Percentiles rank a stretch among this genome's conserved stretches.
Conservation (phyloP, 1,140 invertebrate species). For the Drosophila ironensis region DNA sequence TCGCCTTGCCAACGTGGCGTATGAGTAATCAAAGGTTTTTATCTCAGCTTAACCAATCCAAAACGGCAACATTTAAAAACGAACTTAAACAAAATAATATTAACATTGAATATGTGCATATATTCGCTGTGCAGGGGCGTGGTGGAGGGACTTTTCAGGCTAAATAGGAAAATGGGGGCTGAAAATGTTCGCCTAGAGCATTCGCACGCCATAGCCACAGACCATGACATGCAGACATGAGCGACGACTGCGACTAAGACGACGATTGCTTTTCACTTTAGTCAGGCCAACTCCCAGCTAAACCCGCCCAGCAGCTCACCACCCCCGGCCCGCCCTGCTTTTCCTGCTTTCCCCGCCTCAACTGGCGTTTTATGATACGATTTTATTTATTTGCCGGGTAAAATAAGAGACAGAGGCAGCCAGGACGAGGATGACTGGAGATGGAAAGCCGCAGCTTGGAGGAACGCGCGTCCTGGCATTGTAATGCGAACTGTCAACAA, state of each 20-base stretch:
- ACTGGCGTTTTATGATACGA: constrained; percentile 68
- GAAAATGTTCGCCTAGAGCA: constrained; percentile 61
- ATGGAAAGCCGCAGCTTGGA: constrained; percentile 26
- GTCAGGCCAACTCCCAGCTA: constrained; percentile 8
- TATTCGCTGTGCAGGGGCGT: constrained; percentile 3
- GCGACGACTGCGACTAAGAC: constrained; percentile 49
- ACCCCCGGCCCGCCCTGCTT: background rate
- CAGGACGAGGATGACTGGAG: too few species aligned
- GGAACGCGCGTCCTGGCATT: constrained; percentile 66
- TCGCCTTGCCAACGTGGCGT: too few species aligned
- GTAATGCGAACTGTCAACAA: constrained; percentile 76
- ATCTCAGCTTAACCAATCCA: too few species aligned
- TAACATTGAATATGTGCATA: too few species aligned
- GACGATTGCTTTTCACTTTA: constrained; percentile 73
- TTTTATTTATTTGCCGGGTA: constrained; percentile 71
- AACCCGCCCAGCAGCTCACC: background rate
- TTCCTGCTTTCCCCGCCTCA: constrained; percentile 12
- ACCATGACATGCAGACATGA: constrained; percentile 62
- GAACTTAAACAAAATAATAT: background rate
- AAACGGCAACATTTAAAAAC: background rate
- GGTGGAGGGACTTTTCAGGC: background rate
- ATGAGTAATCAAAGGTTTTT: too few species aligned
- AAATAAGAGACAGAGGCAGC: background rate
- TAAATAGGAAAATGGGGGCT: background rate
- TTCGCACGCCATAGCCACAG: constrained; percentile 75